Percentiles rank a stretch among this genome's conserved stretches.
Conservation (phyloP, 2,797 vertebrate species). For the Premnoplex brunnescens region DNA sequence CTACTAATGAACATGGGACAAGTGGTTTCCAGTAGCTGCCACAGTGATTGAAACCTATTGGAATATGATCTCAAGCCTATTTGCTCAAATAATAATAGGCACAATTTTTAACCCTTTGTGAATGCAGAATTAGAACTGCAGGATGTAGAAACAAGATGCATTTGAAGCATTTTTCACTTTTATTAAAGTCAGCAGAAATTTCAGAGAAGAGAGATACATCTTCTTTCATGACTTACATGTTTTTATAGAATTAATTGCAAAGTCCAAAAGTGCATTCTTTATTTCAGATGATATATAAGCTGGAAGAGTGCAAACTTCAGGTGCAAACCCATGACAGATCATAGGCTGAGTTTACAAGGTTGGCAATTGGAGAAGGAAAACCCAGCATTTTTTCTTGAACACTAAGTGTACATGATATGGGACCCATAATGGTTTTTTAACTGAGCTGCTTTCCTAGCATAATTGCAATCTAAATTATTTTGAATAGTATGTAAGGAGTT, state of each 20-base stretch:
- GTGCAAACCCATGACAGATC: neutral
- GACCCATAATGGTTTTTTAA: neutral
- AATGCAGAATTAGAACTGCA: neutral
- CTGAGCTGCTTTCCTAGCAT: neutral
- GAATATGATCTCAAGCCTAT: neutral
- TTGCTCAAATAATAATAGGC: constrained; percentile 1
- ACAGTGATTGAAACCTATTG: neutral
- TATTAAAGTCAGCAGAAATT: neutral
- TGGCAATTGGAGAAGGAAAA: neutral
- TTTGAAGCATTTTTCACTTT: neutral
- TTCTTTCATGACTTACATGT: neutral
- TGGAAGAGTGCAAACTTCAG: neutral
- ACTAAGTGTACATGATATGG: neutral
- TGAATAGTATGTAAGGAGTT: neutral
- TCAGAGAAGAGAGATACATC: neutral
- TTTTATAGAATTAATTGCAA: neutral
- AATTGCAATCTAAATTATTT: neutral
- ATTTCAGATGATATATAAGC: neutral
- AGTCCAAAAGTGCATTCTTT: neutral
- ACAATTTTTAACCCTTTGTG: neutral
- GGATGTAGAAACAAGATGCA: neutral
- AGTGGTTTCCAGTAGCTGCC: constrained; percentile 7
- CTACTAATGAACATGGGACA: neutral
- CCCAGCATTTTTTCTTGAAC: neutral
- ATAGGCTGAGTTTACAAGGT: neutral